Conservation (phyloP, 2,113 vertebrate species). For the Caloenas nicobarica region DNA sequence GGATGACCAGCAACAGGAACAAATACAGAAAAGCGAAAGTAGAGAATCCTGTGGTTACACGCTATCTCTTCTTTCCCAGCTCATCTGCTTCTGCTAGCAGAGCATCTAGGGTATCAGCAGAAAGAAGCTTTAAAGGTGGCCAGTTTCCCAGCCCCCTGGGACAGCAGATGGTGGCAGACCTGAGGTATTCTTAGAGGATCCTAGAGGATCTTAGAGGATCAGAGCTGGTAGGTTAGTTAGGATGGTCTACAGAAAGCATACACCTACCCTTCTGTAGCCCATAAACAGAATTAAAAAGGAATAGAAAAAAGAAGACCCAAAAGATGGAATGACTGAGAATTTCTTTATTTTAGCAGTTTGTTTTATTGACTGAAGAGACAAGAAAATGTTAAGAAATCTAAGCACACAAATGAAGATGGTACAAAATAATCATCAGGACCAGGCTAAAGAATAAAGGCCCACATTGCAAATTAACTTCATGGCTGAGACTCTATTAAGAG, state of each 20-base stretch:
- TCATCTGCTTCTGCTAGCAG: neutral
- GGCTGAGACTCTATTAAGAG: conserved; percentile 56
- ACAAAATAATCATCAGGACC: conserved; percentile 47
- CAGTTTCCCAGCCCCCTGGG: neutral
- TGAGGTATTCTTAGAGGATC: neutral
- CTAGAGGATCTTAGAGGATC: too few relatives aligned
- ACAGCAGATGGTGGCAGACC: neutral
- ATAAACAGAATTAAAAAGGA: neutral
- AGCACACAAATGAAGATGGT: neutral
- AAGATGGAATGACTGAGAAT: neutral
- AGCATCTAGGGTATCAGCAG: neutral
- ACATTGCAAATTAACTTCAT: conserved; percentile 54
- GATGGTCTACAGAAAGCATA: neutral
- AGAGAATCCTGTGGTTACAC: neutral
- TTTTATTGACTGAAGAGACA: neutral
- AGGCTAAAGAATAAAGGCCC: conserved; percentile 52
- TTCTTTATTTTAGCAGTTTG: neutral
- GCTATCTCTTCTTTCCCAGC: neutral
- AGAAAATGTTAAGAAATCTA: conserved; percentile 32
- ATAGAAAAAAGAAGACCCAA: neutral
- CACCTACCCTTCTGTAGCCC: neutral
- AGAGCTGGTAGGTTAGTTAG: neutral
- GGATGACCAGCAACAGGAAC: neutral
- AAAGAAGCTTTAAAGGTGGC: neutral
- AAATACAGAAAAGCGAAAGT: neutral